phyloP scores from a whole-genome alignment of 2,888 invertebrate genomes.

The Scrobipalpa atriplicella region DNA sequence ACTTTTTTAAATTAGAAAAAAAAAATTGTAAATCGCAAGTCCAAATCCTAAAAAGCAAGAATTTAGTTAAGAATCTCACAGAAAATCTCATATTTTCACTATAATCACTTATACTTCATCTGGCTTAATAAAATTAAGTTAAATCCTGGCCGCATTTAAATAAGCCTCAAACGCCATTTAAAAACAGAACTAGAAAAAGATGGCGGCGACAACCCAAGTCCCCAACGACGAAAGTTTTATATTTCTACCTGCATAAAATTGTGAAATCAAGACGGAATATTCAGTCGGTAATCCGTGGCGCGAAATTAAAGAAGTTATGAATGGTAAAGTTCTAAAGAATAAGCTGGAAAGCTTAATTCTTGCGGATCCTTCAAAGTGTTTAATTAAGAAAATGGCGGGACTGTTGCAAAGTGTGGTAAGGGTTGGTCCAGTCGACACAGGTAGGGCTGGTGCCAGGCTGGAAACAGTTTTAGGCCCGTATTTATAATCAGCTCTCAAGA shows the following conservation, averaged over 20 bases:
- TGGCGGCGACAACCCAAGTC: constrained; percentile 25
- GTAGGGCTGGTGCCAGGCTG: no score
- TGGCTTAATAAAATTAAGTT: constrained; percentile 21
- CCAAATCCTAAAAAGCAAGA: no score
- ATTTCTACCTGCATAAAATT: constrained; percentile 30
- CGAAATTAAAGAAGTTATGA: constrained; percentile 39
- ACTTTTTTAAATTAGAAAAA: no score
- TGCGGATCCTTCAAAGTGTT: constrained; percentile 33
- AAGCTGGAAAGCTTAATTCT: constrained; percentile 27
- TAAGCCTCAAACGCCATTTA: constrained; percentile 19
- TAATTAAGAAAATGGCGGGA: constrained; percentile 35
- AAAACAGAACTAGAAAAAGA: constrained; percentile 28
- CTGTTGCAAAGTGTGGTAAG: constrained; percentile 18
- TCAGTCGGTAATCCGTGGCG: constrained; percentile 33
- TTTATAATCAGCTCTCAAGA: no score
- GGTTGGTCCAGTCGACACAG: neutral
- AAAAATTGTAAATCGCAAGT: no score
- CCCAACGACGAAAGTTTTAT: constrained; percentile 26
- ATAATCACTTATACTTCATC: constrained; percentile 10
- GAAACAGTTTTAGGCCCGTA: no score
- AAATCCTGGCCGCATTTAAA: constrained; percentile 24
- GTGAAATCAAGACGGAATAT: constrained; percentile 32
- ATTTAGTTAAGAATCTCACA: no score
- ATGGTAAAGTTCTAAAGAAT: constrained; percentile 34
- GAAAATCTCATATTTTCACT: neutral